A percentile compares a stretch with the other conserved stretches of the same genome.
phyloP scores from a whole-genome alignment of 2,797 vertebrate species.

The Ibycter americanus region DNA sequence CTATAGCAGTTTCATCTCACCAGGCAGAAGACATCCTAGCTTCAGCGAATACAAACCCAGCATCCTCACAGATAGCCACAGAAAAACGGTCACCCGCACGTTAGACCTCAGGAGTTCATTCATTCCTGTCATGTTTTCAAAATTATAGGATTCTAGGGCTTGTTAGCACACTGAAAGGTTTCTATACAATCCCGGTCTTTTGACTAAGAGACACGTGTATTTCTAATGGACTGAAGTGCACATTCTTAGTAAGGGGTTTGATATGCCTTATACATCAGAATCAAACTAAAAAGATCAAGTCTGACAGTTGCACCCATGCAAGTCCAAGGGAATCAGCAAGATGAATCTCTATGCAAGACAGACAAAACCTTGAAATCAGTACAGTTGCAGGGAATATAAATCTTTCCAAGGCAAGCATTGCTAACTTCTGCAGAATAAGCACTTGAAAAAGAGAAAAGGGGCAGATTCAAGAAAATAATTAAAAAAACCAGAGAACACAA shows the following conservation, averaged over 20 bases:
- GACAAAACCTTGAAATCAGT: background rate
- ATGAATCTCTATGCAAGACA: background rate
- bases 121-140: background rate
- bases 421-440: background rate
- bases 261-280: background rate
- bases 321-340: background rate
- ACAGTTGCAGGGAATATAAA: background rate
- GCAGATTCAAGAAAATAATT: background rate
- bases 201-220: background rate
- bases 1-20: background rate
- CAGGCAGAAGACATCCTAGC: background rate
- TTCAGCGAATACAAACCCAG: background rate
- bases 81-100: background rate
- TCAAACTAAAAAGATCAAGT: background rate
- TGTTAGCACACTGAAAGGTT: background rate
- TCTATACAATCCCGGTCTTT: background rate
- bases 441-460: background rate
- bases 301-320: background rate
- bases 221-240: background rate
- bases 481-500: background rate
- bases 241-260: background rate
- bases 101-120: background rate
- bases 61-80: background rate
- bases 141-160: background rate
- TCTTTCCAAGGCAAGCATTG: background rate